A percentile compares a stretch with the other conserved stretches of the same genome.
phyloP scores from a whole-genome alignment of 2,888 invertebrate species.

The Leucophenga montana region DNA sequence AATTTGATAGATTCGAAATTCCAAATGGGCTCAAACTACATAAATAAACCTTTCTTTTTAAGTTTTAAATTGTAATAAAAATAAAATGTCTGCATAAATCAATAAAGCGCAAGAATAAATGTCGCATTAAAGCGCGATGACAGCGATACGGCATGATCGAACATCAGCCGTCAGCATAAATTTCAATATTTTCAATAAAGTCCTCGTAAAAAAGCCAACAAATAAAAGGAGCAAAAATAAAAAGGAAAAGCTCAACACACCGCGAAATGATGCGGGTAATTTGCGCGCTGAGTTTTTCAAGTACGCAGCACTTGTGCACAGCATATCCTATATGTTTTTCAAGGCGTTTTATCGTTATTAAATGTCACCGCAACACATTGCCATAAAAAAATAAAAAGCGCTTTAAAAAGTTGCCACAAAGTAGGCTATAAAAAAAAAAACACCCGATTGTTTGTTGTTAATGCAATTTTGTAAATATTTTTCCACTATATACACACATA shows the following conservation, averaged over 20 bases:
- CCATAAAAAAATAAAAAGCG: background rate
- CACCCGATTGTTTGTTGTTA: constrained; percentile 1
- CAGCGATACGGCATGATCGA: constrained; percentile 60
- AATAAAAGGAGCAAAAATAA: background rate
- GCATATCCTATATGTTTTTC: background rate
- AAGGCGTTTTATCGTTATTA: background rate
- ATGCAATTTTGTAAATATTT: constrained; percentile 16
- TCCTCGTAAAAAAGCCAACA: constrained; percentile 50
- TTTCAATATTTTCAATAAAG: constrained; percentile 59
- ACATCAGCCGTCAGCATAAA: constrained; percentile 49
- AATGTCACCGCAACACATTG: background rate
- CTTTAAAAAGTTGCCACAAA: constrained; percentile 17
- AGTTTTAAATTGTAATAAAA: too few relatives aligned
- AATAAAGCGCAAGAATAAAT: background rate
- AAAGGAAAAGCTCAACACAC: background rate
- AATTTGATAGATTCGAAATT: too few relatives aligned
- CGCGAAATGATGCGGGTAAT: constrained; percentile 59
- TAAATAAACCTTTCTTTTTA: background rate
- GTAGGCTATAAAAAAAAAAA: constrained; percentile 18
- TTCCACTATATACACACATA: background rate
- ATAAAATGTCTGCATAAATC: background rate
- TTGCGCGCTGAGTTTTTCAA: constrained; percentile 46
- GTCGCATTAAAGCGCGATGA: constrained; percentile 47
- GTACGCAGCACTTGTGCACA: background rate
- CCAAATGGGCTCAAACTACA: too few relatives aligned